A percentile compares a stretch with the other conserved stretches of the same genome.
phyloP scores from a whole-genome alignment of 2,797 vertebrate genomes.

The Protosalanx chinensis region DNA sequence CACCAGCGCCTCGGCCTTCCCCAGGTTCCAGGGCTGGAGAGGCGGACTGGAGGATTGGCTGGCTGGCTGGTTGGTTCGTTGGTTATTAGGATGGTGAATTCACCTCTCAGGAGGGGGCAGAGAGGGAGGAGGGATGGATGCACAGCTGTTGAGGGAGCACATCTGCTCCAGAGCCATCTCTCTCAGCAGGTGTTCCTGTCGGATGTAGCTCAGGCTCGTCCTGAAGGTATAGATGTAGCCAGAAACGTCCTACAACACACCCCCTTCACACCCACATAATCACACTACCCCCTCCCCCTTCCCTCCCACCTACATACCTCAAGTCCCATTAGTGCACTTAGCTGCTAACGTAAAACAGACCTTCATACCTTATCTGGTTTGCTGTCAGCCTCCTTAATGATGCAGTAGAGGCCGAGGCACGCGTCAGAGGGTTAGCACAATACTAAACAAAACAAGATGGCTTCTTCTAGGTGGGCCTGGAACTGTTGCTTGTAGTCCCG shows the following conservation, averaged over 20 bases:
- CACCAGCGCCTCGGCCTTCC: conserved; percentile 22
- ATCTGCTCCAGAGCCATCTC: conserved; percentile 42
- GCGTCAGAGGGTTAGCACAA: conserved; percentile 14
- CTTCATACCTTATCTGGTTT: conserved; percentile 34
- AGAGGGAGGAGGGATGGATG: background rate
- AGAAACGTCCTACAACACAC: background rate
- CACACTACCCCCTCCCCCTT: background rate
- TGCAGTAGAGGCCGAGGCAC: conserved; percentile 10
- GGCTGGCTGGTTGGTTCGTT: background rate
- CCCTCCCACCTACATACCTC: conserved; percentile 17
- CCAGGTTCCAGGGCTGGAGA: conserved; percentile 10
- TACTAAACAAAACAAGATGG: conserved; percentile 9
- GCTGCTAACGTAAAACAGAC: conserved; percentile 42
- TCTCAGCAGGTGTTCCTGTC: conserved; percentile 46
- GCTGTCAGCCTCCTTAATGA: conserved; percentile 22
- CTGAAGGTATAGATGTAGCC: conserved; percentile 25
- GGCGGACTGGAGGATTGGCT: background rate
- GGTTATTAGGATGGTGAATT: conserved; percentile 20
- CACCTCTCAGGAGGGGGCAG: conserved; percentile 7
- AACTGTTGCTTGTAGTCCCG: background rate
- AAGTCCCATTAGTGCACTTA: conserved; percentile 50
- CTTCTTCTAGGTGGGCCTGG: conserved; percentile 33
- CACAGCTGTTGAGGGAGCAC: conserved; percentile 38
- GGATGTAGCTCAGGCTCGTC: conserved; percentile 41
- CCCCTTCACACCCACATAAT: conserved; percentile 8